Evolutionary conservation across 2,113 vertebrate species (phyloP).

Genomic region (Petroica traversi): DNA sequence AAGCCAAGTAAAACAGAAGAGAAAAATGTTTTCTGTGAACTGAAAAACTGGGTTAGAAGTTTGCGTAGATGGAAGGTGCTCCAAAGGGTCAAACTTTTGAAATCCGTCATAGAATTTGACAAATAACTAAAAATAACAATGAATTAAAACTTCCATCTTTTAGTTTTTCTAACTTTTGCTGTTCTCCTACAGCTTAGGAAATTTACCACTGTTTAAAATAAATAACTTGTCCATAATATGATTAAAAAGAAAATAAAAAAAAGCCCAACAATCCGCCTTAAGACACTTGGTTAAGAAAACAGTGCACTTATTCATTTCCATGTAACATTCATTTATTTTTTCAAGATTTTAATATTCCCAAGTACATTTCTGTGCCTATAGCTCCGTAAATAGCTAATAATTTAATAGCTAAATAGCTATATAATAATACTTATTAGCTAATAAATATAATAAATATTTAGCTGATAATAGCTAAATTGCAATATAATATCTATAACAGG

Average conservation of each 20-base stretch:
- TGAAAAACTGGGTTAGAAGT: conserved; percentile 72
- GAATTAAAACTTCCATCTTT: not conserved
- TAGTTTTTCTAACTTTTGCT: not conserved
- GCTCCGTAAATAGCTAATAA: not conserved
- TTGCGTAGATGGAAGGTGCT: conserved; percentile 59
- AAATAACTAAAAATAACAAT: conserved; percentile 68
- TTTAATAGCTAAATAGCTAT: not conserved
- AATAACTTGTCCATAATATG: not conserved
- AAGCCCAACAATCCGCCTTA: not conserved
- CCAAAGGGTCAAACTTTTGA: conserved; percentile 62
- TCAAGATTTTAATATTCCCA: not conserved
- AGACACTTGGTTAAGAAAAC: not conserved
- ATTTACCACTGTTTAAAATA: conserved; percentile 35
- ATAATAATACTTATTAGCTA: not conserved
- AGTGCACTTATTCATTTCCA: not conserved
- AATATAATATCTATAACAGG: not conserved
- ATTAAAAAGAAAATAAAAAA: not conserved
- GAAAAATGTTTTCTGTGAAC: conserved; percentile 67
- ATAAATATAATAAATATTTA: not conserved
- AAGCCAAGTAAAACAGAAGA: conserved; percentile 75
- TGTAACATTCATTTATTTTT: not conserved
- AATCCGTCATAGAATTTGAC: conserved; percentile 45
- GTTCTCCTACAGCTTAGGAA: not conserved
- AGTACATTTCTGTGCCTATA: not conserved
- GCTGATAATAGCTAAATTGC: not conserved